Evolutionary conservation across 1,140 invertebrate species (phyloP), one percentile per base, ranked within the genome.

Genomic region (Mamestra configurata): DNA sequence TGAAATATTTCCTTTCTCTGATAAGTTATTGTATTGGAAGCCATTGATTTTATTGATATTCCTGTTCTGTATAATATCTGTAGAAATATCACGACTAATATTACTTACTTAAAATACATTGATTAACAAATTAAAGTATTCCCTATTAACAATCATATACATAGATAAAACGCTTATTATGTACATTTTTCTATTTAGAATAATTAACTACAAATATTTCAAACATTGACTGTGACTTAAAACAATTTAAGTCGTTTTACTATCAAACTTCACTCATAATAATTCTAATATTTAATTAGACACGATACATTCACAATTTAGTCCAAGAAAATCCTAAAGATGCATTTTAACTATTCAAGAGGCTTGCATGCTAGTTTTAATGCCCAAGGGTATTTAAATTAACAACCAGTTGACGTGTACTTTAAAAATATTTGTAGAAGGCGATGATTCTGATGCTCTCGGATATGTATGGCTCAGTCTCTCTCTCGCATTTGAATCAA

Each of bases 41-140:
- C 53, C 53, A 55, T 55, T 55, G 53, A 24, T 55, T 55, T 24
- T 55, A 46, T 13, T 55, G 20, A 55, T 24, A 55, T 55, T 55
- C 53, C 53, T 55, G 53, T 55, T 55, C 10, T 24, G 22, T 24
- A 46, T 40, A 10, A 1, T 13, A 24, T 55, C 22, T 55, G 53
- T 13, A 55, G 53, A 55, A 55, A 55, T 55, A 55, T 55, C 53
- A 13, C 8, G 24, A 55, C 20, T 11, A 24, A 11, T 55, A 11
- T 10, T 11, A 4, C 20, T 53, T 55, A 55, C 11, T n/a, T 55
- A 53, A 11, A 40, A 15, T 4, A 10, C 15, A 46, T 1, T 46
- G 13, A 46, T 3, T 1, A 24, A 11, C 11, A 55, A 55, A 55
- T 8, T 55, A 24, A 24, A 24, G 22, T 24, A 13, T 24, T 24